Base-by-base conservation (phyloP, 2,888 invertebrate genomes). In the Creontiades dilutus region DNA sequence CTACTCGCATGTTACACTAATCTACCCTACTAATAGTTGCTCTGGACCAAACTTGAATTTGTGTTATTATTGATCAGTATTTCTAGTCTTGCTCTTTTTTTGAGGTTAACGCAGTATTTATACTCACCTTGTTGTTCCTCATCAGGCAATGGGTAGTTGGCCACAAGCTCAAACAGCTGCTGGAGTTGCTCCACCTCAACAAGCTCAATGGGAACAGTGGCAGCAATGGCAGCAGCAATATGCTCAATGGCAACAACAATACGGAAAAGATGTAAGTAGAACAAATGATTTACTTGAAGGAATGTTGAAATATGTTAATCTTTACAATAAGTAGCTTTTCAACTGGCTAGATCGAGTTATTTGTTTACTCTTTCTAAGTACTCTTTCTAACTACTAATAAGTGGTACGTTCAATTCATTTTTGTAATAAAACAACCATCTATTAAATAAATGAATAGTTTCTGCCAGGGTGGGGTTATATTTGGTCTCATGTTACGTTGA, bases 121-220 rank as follows among this genome's bases (percentile, higher is more conserved):
- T 86, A 52, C 37, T 68, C n/a, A 47, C 48, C 23, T 28, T 0
- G 86, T 68, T 68, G 68, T 86, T 37, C 46, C 19, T 80, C n/a
- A 37, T 12, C 46, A 80, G 80, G 80, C 47, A 7, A 23, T 80
- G 13, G 80, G 89, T 28, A n/a, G 68, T 28, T 48, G 90, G 85
- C 37, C 88, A 47, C 86, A 86, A 78, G 37, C 61, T 11, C 90
- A 86, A 23, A 19, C 16, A n/a, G 47, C 47, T 3, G 86, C 75
- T 5, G 75, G 27, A 7, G 46, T 47, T 5, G 47, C 16, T 46
- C 90, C 86, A 55, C 90, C 89, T 48, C 96, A 96, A 95, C 95
- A 95, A 91, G 95, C 95, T 91, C 96, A 96, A 92, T 96, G 96
- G 96, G 96, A 96, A 92, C 96, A 96, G 92, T 96, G 96, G 93